phyloP scores from a whole-genome alignment of 1,140 invertebrate genomes.

The Drosophila gunungcola region DNA sequence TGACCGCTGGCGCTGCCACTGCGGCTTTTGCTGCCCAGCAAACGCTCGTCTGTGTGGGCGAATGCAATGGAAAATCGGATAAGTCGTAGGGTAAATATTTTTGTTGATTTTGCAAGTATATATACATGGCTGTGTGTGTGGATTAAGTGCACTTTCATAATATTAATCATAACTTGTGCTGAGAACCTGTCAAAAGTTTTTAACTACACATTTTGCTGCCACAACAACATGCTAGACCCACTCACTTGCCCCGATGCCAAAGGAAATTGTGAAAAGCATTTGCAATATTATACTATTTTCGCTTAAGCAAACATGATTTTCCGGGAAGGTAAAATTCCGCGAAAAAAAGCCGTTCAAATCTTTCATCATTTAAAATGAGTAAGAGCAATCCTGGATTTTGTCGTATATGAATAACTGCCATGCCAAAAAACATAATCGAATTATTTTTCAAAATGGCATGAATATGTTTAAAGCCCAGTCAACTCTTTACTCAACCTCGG shows the following conservation, averaged over 20 bases:
- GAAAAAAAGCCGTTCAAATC: background rate
- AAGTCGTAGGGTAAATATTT: conserved; percentile 11
- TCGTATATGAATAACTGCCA: too few species aligned
- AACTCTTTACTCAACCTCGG: too few species aligned
- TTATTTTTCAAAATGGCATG: too few species aligned
- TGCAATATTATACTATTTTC: conserved; percentile 3
- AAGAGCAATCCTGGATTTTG: too few species aligned
- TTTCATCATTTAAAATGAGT: background rate
- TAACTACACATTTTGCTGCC: conserved; percentile 49
- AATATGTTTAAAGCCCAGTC: too few species aligned
- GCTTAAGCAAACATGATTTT: conserved; percentile 2
- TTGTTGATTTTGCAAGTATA: background rate
- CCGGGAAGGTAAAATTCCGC: background rate
- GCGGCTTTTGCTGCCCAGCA: conserved; percentile 70
- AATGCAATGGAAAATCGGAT: conserved; percentile 16
- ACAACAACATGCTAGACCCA: conserved; percentile 11
- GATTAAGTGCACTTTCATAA: conserved; percentile 11
- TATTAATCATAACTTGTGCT: conserved; percentile 49
- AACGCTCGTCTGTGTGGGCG: conserved; percentile 60
- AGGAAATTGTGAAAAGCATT: background rate
- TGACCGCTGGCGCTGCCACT: conserved; percentile 73
- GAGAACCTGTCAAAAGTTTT: conserved; percentile 50
- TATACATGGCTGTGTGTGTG: background rate
- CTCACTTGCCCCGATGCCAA: background rate
- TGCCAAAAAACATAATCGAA: too few species aligned